Base-by-base conservation (phyloP, 2,888 invertebrate species). In the Drosophila pegasa region DNA sequence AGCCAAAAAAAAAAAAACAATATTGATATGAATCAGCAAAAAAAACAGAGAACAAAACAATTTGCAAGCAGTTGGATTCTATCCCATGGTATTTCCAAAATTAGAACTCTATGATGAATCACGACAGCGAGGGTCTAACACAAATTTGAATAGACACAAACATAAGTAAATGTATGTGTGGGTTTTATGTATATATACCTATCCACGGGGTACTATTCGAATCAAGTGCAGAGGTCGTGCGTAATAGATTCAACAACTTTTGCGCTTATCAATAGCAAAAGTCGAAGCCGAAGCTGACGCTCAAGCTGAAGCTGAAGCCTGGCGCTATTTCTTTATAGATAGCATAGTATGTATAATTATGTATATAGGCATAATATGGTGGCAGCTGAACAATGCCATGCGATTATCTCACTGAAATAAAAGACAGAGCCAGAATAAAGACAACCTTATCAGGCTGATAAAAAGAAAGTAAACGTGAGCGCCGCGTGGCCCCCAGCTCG, bases 261-360 rank as follows among this genome's bases (percentile, higher is more conserved):
- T 41, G 48, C 1, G 64, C 80, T 82, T 83, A 87, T 82, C 82
- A 80, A 62, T 62, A 25, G 38, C 9, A n/a, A n/a, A n/a, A n/a
- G n/a, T n/a, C n/a, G n/a, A n/a, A n/a, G n/a, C n/a, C n/a, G n/a
- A n/a, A n/a, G n/a, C n/a, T n/a, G n/a, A n/a, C n/a, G n/a, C n/a
- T n/a, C n/a, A n/a, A n/a, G n/a, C n/a, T n/a, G n/a, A n/a, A 43
- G 27, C 51, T 52, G 59, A 56, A 64, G 70, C 54, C 57, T 35
- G 63, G 27, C 38, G 59, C 61, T 70, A 59, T 63, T 68, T 64
- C 52, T 37, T 57, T 45, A 40, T 47, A 52, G 62, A 47, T 63
- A 58, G 50, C 58, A 55, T 29, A 38, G 3, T 54, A 7, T 45
- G 40, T 31, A 5, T 37, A 27, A 20, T 18, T 33, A 33, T 41